phyloP scores from a whole-genome alignment of 2,888 invertebrate genomes.

The Lampropteryx suffumata region DNA sequence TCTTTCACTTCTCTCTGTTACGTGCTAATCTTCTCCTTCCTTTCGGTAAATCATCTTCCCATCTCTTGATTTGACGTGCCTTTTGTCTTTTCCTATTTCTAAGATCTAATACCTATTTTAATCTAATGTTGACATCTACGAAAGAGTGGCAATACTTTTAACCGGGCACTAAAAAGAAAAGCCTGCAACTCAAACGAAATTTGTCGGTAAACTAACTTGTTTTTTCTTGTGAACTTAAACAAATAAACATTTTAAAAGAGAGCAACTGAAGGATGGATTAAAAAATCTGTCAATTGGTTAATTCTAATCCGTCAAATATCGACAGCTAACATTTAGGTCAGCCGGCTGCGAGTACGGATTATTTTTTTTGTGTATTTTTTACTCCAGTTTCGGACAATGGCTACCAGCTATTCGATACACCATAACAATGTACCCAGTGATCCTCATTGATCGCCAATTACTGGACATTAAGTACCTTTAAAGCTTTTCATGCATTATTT shows the following conservation, averaged over 20 bases:
- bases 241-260: conserved; percentile 19
- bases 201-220: too few species aligned
- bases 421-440: conserved; percentile 81
- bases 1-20: too few species aligned
- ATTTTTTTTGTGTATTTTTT: conserved; percentile 65
- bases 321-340: conserved; percentile 63
- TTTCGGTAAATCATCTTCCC: too few species aligned
- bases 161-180: too few species aligned
- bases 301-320: conserved; percentile 60
- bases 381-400: conserved; percentile 65
- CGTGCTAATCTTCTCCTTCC: too few species aligned
- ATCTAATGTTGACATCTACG: too few species aligned
- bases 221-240: background rate
- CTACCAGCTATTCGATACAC: conserved; percentile 64
- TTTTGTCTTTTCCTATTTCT: too few species aligned
- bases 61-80: too few species aligned
- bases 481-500: conserved; percentile 79
- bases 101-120: too few species aligned
- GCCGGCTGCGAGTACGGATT: conserved; percentile 62
- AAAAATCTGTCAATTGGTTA: conserved; percentile 28
- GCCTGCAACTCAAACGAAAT: too few species aligned
- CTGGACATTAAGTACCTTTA: conserved; percentile 82
- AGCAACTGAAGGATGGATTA: conserved; percentile 9
- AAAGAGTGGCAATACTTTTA: too few species aligned
- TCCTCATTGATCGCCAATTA: conserved; percentile 83